phyloP scores from a whole-genome alignment of 2,888 invertebrate species.

The Chymomyza caudatula region DNA sequence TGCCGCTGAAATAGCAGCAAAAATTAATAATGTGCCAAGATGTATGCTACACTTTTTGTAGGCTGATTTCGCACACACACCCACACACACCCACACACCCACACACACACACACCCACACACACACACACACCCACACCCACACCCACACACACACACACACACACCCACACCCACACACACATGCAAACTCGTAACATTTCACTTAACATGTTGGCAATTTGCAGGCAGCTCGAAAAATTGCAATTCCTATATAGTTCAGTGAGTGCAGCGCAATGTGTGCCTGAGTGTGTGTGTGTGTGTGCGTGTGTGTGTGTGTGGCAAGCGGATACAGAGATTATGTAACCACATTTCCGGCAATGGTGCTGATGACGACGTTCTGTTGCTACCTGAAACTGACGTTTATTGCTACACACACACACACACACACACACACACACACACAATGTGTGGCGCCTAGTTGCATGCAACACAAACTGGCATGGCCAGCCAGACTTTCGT shows the following conservation, averaged over 20 bases:
- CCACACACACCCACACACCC: too few relatives aligned
- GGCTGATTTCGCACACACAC: neutral
- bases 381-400: slow-evolving; percentile 41
- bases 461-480: slow-evolving; percentile 17
- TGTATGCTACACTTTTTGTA: slow-evolving; percentile 41
- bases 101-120: neutral
- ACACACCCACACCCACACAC: neutral
- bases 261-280: neutral
- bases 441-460: slow-evolving; percentile 19
- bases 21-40: slow-evolving; percentile 46
- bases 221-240: slow-evolving; percentile 6
- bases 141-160: neutral
- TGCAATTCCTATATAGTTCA: slow-evolving; percentile 2
- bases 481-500: neutral
- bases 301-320: slow-evolving; percentile 12
- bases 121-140: too few relatives aligned
- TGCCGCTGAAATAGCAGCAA: slow-evolving; percentile 18
- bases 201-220: slow-evolving; percentile 24
- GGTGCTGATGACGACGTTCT: slow-evolving; percentile 9
- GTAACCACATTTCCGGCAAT: slow-evolving; percentile 59
- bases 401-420: slow-evolving; percentile 12
- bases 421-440: slow-evolving; percentile 11
- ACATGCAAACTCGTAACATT: neutral
- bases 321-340: slow-evolving; percentile 49
- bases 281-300: neutral